Evolutionary conservation across 2,113 vertebrate genomes (phyloP).

Genomic region (Octodon degus): DNA sequence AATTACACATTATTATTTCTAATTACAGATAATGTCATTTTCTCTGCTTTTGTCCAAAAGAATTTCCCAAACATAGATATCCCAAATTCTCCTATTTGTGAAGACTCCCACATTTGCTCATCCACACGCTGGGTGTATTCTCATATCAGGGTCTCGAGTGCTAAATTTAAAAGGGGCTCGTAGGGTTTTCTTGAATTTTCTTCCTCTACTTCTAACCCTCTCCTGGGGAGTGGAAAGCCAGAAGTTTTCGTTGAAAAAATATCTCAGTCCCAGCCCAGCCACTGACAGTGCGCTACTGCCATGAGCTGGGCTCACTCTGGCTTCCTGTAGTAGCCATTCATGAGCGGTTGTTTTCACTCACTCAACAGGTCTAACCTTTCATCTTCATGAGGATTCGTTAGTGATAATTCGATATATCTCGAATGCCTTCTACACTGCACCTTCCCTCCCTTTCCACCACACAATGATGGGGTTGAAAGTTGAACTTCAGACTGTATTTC

Average conservation of each 20-base stretch:
- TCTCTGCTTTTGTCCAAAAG: slow-evolving; percentile 88
- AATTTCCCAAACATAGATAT: slow-evolving; percentile 86
- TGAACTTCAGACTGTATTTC: neutral
- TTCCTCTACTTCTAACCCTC: neutral
- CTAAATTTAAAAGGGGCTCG: slow-evolving; percentile 66
- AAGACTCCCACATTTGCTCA: slow-evolving; percentile 45
- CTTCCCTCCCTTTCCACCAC: neutral
- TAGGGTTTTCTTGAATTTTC: neutral
- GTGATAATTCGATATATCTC: neutral
- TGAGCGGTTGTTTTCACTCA: slow-evolving; percentile 48
- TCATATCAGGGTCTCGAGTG: slow-evolving; percentile 49
- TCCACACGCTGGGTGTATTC: neutral
- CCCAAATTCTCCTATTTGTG: slow-evolving; percentile 76
- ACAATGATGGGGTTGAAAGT: neutral
- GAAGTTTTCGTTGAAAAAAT: slow-evolving; percentile 63
- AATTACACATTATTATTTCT: slow-evolving; percentile 93
- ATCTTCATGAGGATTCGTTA: slow-evolving; percentile 38
- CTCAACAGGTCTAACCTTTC: slow-evolving; percentile 56
- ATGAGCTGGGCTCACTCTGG: neutral
- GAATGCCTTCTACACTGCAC: slow-evolving; percentile 12
- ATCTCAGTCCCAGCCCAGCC: slow-evolving; percentile 7
- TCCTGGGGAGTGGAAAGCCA: slow-evolving; percentile 64
- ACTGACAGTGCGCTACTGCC: neutral
- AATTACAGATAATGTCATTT: slow-evolving; percentile 92
- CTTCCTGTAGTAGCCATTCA: neutral